Conservation (phyloP, 2,113 vertebrate genomes). For the Heterotis niloticus region DNA sequence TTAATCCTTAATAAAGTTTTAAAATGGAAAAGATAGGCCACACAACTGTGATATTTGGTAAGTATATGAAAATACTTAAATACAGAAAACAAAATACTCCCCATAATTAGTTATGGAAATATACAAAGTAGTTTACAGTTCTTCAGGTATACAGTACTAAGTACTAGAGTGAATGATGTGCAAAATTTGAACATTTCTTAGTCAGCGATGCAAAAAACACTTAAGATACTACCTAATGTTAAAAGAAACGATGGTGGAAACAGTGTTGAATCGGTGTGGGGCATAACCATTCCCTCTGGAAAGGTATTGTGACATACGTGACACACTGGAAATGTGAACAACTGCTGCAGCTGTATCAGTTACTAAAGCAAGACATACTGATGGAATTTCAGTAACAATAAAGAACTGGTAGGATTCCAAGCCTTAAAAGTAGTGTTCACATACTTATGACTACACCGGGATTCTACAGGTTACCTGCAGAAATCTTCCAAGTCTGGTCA, state of each 20-base stretch:
- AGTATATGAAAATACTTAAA: background rate
- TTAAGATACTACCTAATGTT: background rate
- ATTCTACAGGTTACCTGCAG: background rate
- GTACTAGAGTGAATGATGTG: background rate
- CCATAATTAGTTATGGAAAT: background rate
- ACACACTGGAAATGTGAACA: background rate
- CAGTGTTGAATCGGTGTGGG: background rate
- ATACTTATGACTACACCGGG: background rate
- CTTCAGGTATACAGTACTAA: background rate
- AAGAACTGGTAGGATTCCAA: background rate
- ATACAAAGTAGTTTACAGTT: background rate
- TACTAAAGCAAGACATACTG: background rate
- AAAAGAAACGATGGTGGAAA: too few relatives aligned
- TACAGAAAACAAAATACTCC: background rate
- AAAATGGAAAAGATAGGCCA: background rate
- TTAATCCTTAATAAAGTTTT: constrained; percentile 8
- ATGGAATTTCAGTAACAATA: constrained; percentile 1
- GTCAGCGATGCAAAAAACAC: background rate
- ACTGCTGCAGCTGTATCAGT: background rate
- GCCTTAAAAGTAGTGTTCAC: background rate
- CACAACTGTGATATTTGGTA: background rate
- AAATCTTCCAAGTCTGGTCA: background rate
- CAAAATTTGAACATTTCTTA: background rate
- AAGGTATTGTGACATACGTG: background rate
- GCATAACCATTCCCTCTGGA: background rate